Evolutionary conservation across 2,797 vertebrate species (phyloP), one percentile per base, ranked within the genome.

Genomic region (Neosilurus mollespiculum): DNA sequence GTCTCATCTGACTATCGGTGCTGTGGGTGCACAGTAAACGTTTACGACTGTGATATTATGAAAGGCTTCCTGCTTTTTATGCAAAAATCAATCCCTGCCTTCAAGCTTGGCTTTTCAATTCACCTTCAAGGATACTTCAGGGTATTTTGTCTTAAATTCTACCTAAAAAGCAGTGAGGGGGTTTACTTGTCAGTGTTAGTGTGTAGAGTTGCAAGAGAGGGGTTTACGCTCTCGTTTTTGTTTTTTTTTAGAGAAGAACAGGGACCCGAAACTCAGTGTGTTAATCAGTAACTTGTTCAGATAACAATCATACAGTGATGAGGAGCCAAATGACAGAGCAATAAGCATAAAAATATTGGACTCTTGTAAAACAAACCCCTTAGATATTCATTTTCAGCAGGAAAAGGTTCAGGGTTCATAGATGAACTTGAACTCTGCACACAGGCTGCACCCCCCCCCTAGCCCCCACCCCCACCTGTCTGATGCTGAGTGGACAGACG

Each of bases 401-500:
- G 37, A 81, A 37, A 61, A 34, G 20, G n/a, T 30, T 53, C n/a
- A 53, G 67, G 22, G 18, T 62, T 64, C 49, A 26, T 14, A 43
- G 24, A 26, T 73, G 51, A 84, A 43, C 22, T 49, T 62, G 73
- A 76, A 6, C 43, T 79, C 59, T 20, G 71, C 26, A 80, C 58
- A 80, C 66, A 20, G 24, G 12, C 59, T 84, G 24, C 18, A 61
- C 22, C 24, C 10, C 24, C n/a, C 9, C 54, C 0, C 71, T 6
- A 5, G 16, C 59, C 5, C 22, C 5, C 61, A 15, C 59, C 34
- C 64, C n/a, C 4, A 15, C 26, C 11, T 1, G 14, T 20, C n/a
- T 18, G 3, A 16, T 69, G 70, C 64, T 62, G 80, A 67, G 70
- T 70, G 72, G 65, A 78, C 80, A 70, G 81, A 54, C 64, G 15